phyloP scores from a whole-genome alignment of 2,113 vertebrate species.

The Chloropsis cyanopogon region DNA sequence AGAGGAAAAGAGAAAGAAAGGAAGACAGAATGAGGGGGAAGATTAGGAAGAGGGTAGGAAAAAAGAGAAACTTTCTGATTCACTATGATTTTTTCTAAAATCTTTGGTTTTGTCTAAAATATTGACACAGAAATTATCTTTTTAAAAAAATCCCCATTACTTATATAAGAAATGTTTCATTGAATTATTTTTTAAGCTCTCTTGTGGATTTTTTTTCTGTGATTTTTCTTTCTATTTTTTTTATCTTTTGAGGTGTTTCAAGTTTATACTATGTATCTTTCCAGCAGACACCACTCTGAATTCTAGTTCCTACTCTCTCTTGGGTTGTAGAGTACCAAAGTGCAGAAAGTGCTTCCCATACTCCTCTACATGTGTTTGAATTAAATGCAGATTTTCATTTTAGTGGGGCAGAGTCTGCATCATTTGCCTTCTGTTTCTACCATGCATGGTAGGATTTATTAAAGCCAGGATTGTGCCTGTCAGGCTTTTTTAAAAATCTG shows the following conservation, averaged over 20 bases:
- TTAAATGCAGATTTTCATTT: neutral
- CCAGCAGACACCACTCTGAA: neutral
- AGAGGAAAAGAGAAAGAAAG: neutral
- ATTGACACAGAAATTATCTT: rapidly evolving
- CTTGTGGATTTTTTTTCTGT: too few species aligned
- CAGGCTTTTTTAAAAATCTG: neutral
- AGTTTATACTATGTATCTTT: neutral
- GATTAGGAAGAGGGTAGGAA: neutral
- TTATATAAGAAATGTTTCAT: neutral
- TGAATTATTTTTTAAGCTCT: neutral
- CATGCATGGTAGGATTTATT: rapidly evolving
- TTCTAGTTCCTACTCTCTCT: neutral
- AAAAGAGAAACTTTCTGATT: neutral
- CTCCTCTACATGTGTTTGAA: neutral
- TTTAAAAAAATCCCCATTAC: rapidly evolving
- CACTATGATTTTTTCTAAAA: neutral
- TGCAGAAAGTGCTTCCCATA: neutral
- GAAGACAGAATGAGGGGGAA: neutral
- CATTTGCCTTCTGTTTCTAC: neutral
- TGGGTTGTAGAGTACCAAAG: neutral
- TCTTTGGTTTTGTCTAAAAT: neutral
- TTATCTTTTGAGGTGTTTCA: neutral
- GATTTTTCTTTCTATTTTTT: neutral
- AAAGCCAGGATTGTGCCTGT: neutral
- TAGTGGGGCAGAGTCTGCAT: neutral